Evolutionary conservation across 2,797 vertebrate species (phyloP).

Genomic region (Petrocephalus schoutedeni): DNA sequence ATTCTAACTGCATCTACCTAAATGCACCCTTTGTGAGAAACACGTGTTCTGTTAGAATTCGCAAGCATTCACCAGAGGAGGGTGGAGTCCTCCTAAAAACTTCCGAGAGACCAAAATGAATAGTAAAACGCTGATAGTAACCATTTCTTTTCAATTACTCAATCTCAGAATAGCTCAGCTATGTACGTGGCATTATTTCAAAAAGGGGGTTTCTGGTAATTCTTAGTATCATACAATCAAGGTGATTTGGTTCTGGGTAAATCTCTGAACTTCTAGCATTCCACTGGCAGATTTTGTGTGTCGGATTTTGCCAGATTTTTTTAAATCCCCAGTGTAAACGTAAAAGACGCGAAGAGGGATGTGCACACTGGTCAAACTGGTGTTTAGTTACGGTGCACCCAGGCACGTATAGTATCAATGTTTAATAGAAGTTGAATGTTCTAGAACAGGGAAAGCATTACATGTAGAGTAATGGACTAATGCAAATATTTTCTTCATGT

Average conservation of each 20-base stretch:
- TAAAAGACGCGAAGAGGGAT: neutral
- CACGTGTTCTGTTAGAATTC: neutral
- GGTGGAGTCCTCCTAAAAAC: slow-evolving; percentile 10
- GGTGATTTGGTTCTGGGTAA: neutral
- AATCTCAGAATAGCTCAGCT: neutral
- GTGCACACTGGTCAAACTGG: neutral
- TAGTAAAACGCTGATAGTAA: neutral
- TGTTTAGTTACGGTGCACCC: neutral
- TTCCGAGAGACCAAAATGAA: neutral
- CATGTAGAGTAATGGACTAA: no score
- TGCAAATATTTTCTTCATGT: no score
- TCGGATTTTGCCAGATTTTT: neutral
- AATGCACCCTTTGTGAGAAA: neutral
- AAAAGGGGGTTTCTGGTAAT: neutral
- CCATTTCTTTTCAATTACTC: neutral
- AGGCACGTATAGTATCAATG: neutral
- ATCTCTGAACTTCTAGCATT: neutral
- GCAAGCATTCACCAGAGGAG: neutral
- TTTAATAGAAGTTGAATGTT: no score
- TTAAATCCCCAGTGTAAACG: neutral
- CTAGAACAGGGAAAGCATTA: no score
- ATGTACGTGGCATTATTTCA: neutral
- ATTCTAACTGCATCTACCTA: neutral
- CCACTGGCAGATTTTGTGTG: neutral
- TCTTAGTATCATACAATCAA: neutral